phyloP scores from a whole-genome alignment of 2,888 invertebrate species.

The Drosophila cognata region DNA sequence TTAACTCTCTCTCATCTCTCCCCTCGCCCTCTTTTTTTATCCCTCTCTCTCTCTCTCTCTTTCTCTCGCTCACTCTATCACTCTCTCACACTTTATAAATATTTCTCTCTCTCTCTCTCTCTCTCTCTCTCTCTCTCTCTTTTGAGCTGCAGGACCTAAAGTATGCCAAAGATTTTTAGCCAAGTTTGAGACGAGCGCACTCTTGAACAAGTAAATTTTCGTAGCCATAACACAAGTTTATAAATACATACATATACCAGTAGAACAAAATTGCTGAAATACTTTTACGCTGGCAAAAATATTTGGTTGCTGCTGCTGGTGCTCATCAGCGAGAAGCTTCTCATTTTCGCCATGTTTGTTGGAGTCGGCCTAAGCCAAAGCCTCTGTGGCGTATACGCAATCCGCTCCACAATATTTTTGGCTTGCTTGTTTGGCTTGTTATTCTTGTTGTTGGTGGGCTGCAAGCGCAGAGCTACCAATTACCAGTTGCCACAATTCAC shows the following conservation, averaged over 20 bases:
- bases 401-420: conserved; percentile 16
- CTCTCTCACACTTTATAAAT: neutral
- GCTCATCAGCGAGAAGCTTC: conserved; percentile 49
- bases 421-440: neutral
- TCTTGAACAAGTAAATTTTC: conserved; percentile 41
- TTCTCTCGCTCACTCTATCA: neutral
- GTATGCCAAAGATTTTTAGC: conserved; percentile 50
- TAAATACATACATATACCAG: conserved; percentile 27
- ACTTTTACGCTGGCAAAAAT: conserved; percentile 44
- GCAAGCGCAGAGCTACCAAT: conserved; percentile 56
- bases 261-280: conserved; percentile 43
- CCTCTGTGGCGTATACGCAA: conserved; percentile 49
- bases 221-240: conserved; percentile 49
- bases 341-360: conserved; percentile 34
- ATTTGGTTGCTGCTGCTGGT: conserved; percentile 26
- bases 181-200: conserved; percentile 9
- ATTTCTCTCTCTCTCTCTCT: neutral
- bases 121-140: neutral
- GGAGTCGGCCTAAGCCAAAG: conserved; percentile 15
- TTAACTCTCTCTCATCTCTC: neutral
- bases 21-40: neutral
- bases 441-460: conserved; percentile 11
- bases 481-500: conserved; percentile 68
- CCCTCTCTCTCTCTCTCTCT: neutral
- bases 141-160: conserved; percentile 18